Conservation (phyloP, 2,113 vertebrate species). For the Casuarius casuarius region DNA sequence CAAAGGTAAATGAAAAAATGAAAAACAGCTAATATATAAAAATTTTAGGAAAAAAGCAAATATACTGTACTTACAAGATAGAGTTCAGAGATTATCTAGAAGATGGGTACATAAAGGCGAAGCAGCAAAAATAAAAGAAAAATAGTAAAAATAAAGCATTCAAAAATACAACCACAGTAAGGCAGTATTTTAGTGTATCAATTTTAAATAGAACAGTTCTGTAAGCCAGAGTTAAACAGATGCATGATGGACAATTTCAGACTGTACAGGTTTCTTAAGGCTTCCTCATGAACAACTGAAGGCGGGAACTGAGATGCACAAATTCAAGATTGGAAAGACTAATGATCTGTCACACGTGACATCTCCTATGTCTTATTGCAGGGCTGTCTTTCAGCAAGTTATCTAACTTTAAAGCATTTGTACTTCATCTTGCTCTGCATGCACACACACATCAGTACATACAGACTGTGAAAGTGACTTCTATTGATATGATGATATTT, state of each 20-base stretch:
- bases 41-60: not conserved
- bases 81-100: conserved; percentile 84
- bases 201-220: not conserved
- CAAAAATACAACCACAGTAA: not conserved
- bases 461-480: not conserved
- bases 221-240: not conserved
- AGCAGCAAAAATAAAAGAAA: conserved; percentile 46
- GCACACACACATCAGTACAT: not conserved
- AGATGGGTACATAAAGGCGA: conserved; percentile 54
- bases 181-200: not conserved
- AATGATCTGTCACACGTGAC: not conserved
- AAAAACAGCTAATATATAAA: not conserved
- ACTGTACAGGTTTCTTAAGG: not conserved
- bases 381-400: not conserved
- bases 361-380: not conserved
- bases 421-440: not conserved
- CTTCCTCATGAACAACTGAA: not conserved
- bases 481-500: not conserved
- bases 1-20: not conserved
- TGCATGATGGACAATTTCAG: not conserved
- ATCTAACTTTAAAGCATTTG: not conserved
- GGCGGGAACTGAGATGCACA: not conserved
- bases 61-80: conserved; percentile 76
- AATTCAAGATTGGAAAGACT: not conserved
- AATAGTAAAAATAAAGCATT: conserved; percentile 16